These are phyloP conservation scores for Halictus ligatus DNA, from an alignment of 2,888 invertebrate genomes.

Conservation along the genomic window DNA sequence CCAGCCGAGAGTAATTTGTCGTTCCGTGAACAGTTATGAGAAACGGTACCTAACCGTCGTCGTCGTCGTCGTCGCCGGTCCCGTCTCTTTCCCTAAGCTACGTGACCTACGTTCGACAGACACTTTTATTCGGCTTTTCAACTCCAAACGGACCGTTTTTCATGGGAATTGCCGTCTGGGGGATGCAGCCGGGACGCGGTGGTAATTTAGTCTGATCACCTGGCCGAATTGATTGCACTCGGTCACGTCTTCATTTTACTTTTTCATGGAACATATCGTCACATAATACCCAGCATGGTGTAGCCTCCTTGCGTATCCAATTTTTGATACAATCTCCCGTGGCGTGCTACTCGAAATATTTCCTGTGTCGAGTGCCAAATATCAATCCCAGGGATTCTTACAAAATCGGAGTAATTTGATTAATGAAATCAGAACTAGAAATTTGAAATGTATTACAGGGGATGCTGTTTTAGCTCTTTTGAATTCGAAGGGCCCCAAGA, in stretches of 20 bases:
- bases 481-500: too few species aligned
- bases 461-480: too few species aligned
- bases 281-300: neutral
- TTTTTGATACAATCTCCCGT: neutral
- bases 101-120: neutral
- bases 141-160: neutral
- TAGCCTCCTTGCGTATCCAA: neutral
- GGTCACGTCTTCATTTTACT: neutral
- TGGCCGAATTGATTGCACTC: neutral
- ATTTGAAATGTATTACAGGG: too few species aligned
- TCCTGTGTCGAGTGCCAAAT: neutral
- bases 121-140: neutral
- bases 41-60: neutral
- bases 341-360: neutral
- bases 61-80: neutral
- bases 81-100: neutral
- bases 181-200: neutral
- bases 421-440: too few species aligned
- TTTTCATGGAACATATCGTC: neutral
- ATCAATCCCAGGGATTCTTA: too few species aligned
- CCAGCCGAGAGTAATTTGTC: constrained; percentile 2
- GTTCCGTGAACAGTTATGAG: constrained; percentile 14
- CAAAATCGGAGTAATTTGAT: too few species aligned
- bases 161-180: neutral
- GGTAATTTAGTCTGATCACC: neutral